Base-by-base conservation (phyloP, 1,140 invertebrate genomes). In the Drosophila punjabiensis region DNA sequence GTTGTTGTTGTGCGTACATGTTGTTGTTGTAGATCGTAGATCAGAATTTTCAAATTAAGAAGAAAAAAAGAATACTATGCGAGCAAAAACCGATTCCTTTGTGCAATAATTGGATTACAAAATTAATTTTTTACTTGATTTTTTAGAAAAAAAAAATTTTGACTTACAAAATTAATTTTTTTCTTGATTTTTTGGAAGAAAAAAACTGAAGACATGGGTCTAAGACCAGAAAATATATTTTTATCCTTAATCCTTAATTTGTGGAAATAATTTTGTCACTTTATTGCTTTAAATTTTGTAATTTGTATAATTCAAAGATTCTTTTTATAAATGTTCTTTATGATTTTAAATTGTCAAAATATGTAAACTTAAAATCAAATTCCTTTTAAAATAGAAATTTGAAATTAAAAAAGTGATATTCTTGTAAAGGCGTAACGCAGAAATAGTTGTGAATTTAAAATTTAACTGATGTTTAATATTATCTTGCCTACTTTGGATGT, bases 41-140 rank as follows among this genome's bases (percentile, higher is more conserved):
- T 35, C 39, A 74, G 50, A 32, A 39, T 24, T 37, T 18, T 18
- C 18, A n/a, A 28, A 60, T 43, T 33, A 41, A 16, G 30, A 43
- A 33, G 10, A 59, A n/a, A 11, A 3, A 18, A 43, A 45, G 24
- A 30, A 18, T 30, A 24, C 16, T 16, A 24, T 52, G 16, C 8
- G 3, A 37, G 30, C 4, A 5, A 28, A 50, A 56, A 13, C 18
- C 8, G 33, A 56, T 14, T 18, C 14, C 37, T 56, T 56, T 10
- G 80, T 82, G 80, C 80, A 82, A 82, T 82, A 82, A 53, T 82
- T 62, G 43, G 33, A 70, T 43, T 76, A 41, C 16, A 66, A 62
- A 43, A 10, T 20, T 14, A 14, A 28, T 53, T 60, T n/a, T 45
- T 47, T 48, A 62, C 39, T 35, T 48, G 16, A 35, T 52, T 60